Evolutionary conservation across 1,140 invertebrate genomes (phyloP), one percentile per base, ranked within the genome.

Genomic region (Bursaphelenchus mucronatus): DNA sequence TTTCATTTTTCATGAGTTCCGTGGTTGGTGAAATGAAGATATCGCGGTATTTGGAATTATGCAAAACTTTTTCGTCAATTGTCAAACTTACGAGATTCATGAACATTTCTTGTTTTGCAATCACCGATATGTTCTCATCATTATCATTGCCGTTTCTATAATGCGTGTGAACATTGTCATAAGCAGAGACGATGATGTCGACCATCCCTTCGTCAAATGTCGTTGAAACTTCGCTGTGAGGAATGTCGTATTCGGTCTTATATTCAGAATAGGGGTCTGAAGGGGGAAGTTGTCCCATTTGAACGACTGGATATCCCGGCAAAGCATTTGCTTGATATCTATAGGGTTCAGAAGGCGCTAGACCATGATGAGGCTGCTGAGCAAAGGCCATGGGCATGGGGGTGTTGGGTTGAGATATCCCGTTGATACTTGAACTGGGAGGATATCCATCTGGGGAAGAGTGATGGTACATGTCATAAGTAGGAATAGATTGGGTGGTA

Each of bases 121-220:
- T 17, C 9, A 62, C n/a, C 15, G 51, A 59, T n/a, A 59, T 13
- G 15, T 21, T 13, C 6, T n/a, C 17, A 15, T 62, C 52, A 41
- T 61, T 15, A 15, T 17, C n/a, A 39, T 61, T 46, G 19, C 54
- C 15, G 44, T 69, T 67, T n/a, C 67, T 21, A 49, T 67, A 70
- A 45, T 44, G 40, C 19, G 39, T 43, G 46, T 70, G 70, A 1
- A 70, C 69, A 30, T 21, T 41, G 41, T 74, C 64, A 46, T 69
- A 71, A 43, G 69, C 69, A 13, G 45, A 53, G 15, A 39, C 50
- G 30, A 71, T 56, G 8, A 49, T 61, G 41, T 74, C 68, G 30
- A 71, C 54, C 19, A 74, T 21, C 11, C 62, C 56, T 30, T 71
- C 71, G 55, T 71, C 69, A 3, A 74, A 75, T 8, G 69, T 71